phyloP scores from a whole-genome alignment of 2,888 invertebrate species.

The Sesamia inferens region DNA sequence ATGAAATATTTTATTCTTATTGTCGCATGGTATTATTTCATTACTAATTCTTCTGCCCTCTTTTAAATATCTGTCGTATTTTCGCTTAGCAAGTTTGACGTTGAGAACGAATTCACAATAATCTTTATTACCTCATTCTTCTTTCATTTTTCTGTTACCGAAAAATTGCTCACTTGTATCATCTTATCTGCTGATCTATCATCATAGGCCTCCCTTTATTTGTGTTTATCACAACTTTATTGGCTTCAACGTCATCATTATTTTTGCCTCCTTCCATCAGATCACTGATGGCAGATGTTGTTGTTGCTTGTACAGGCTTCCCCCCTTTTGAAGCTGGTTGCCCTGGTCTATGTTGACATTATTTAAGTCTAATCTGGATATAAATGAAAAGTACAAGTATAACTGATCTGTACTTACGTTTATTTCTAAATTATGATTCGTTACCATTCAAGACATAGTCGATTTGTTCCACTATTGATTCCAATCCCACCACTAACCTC shows the following conservation, averaged over 20 bases:
- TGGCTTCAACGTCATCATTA: neutral
- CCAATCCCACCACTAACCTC: conserved; percentile 34
- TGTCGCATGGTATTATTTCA: neutral
- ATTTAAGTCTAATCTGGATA: too few relatives aligned
- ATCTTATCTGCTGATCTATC: too few relatives aligned
- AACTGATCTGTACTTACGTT: neutral
- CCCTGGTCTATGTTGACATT: neutral
- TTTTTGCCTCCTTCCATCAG: neutral
- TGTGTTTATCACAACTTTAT: neutral
- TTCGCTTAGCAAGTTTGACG: neutral
- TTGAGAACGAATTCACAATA: neutral
- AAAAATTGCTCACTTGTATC: neutral
- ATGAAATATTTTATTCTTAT: neutral
- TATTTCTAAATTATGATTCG: neutral
- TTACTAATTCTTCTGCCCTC: neutral
- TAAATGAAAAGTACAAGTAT: too few relatives aligned
- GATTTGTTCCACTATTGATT: conserved; percentile 30
- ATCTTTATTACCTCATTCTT: neutral
- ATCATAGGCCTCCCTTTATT: neutral
- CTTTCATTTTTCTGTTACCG: neutral
- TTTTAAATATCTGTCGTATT: neutral
- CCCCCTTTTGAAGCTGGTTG: neutral
- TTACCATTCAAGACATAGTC: conserved; percentile 13
- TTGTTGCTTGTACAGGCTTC: neutral
- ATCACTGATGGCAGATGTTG: too few relatives aligned